A percentile compares a stretch with the other conserved stretches of the same genome.
Evolutionary conservation across 2,797 vertebrate species (phyloP).

Genomic region (Micropoecilia bifurca): DNA sequence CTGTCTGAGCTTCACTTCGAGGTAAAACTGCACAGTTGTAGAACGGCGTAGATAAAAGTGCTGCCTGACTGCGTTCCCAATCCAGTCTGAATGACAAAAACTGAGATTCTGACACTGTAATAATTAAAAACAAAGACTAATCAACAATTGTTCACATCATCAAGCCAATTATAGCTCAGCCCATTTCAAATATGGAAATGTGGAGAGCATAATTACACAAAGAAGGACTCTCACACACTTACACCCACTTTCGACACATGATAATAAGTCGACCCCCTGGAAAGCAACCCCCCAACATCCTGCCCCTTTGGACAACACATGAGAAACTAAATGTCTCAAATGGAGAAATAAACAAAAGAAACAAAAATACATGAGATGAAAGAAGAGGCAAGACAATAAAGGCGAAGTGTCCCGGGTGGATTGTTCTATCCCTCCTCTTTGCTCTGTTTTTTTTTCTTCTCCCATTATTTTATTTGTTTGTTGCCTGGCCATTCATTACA

Average conservation of each 20-base stretch:
- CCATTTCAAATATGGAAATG: constrained; percentile 68
- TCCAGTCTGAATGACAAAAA: constrained; percentile 14
- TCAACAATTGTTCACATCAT: constrained; percentile 77
- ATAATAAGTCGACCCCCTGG: constrained; percentile 65
- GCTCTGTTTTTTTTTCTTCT: constrained; percentile 61
- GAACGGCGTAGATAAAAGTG: constrained; percentile 17
- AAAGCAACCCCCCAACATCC: constrained; percentile 44
- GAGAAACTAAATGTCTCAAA: constrained; percentile 73
- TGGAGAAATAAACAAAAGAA: constrained; percentile 76
- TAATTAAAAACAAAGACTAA: constrained; percentile 44
- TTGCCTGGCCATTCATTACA: constrained; percentile 77
- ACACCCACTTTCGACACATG: constrained; percentile 21
- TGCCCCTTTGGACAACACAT: constrained; percentile 72
- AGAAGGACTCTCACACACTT: constrained; percentile 56
- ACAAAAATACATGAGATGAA: constrained; percentile 76
- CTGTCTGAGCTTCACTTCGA: not conserved
- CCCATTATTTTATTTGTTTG: constrained; percentile 80
- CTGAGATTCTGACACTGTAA: constrained; percentile 43
- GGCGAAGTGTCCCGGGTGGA: constrained; percentile 73
- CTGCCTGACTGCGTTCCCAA: constrained; percentile 15
- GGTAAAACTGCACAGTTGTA: constrained; percentile 10
- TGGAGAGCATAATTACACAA: constrained; percentile 72
- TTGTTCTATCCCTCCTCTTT: constrained; percentile 70
- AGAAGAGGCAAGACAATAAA: constrained; percentile 73
- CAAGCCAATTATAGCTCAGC: constrained; percentile 79